Base-by-base conservation (phyloP, 2,888 invertebrate genomes). In the Lithophane ornitopus region DNA sequence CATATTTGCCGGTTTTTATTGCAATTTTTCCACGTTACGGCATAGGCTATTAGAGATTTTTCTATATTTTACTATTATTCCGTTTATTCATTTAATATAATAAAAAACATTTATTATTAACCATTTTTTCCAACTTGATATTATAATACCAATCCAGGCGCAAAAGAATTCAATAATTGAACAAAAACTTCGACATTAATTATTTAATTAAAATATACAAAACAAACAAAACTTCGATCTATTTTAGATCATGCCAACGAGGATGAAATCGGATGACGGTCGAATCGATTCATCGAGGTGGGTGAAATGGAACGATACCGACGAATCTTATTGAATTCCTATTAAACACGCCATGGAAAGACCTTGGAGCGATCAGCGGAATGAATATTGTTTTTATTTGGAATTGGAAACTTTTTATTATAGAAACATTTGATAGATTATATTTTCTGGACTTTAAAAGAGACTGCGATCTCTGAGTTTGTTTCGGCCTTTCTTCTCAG, bases 251-350 rank as follows among this genome's bases (percentile, higher is more conserved):
- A 86, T 79, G 77, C 76, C 77, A 76, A 76, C 63, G 78, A 78
- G 74, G 78, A 82, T 84, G 78, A 62, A 88, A 81, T 86, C 78
- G 77, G 66, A 80, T 80, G 88, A 78, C 78, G 76, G 66, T 74
- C 70, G 78, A 70, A 79, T 82, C 87, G 78, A 85, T 82, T 85
- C 85, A 86, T 86, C 76, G 78, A 86, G 76, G 82, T 81, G 71
- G 70, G 78, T 56, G 70, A 85, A 87, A 88, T 54, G 82, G 77
- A 67, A 80, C 80, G 88, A 78, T 82, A 77, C 75, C 76, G 66
- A 56, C 7, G 73, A 81, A 56, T 86, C 76, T 79, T 80, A 86
- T 88, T 86, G 88, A 84, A 88, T 86, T 86, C 74, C 74, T 82
- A 88, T 87, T 82, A 86, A 84, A 82, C 86, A 86, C 76, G 82